Base-by-base conservation (phyloP, 2,113 vertebrate species). In the Cyprinodon brontotheroides region DNA sequence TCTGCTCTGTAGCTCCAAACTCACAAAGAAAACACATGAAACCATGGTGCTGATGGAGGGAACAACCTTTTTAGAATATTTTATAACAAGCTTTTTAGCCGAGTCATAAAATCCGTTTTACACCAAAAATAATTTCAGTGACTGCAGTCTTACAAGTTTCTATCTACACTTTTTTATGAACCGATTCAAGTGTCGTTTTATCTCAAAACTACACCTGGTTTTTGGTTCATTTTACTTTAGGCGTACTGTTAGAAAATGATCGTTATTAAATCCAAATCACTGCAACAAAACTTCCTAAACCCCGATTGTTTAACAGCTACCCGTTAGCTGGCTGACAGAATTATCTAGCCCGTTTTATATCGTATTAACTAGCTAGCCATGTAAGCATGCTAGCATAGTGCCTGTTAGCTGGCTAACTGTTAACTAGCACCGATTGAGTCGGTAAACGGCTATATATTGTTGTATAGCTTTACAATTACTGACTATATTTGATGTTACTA, bases 11-110 rank as follows among this genome's bases (percentile, higher is more conserved):
- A 88, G 86, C 86, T 86, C 73, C 85, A 81, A 68, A 84, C 85
- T 81, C 84, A 61, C 64, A 65, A n/a, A 29, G 29, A 29, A 57
- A 87, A 87, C 61, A 86, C 70, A 73, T 43, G 53, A 70, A 66
- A 69, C 82, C 83, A 86, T 75, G 90, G 90, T 90, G 90, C 89
- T 89, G 72, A 87, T 1, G 90, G 93, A 94, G 96, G 96, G 96
- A 96, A 97, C 95, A 96, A 94, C 94, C 95, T 85, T 96, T 96
- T 75, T 39, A 3, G 29, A 37, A 61, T 22, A 38, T 66, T 88
- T 85, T 90, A 90, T 91, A 72, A 73, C 48, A 78, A 77, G 74
- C 57, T 78, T 20, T 77, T 75, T 50, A 80, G 71, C 68, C 68
- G 48, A 57, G 61, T 65, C 64, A 37, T 65, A 61, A 6, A 43